Evolutionary conservation across 2,888 invertebrate genomes (phyloP).

Genomic region (Epiblema foenella): DNA sequence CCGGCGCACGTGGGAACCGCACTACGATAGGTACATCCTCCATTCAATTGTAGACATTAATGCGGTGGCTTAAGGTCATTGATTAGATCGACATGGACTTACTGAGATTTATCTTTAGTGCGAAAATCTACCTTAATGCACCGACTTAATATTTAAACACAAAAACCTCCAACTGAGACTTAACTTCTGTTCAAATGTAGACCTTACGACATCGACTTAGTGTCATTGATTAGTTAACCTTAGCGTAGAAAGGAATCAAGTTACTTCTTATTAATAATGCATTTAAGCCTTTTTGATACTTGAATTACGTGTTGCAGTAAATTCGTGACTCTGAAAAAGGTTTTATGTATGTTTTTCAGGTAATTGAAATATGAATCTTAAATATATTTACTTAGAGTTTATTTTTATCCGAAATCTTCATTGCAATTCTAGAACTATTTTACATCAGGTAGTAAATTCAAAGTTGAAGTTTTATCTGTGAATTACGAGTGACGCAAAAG

Average conservation of each 20-base stretch:
- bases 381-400: not conserved
- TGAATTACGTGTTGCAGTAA: not conserved
- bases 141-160: not conserved
- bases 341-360: not conserved
- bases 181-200: not conserved
- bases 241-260: not conserved
- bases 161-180: not conserved
- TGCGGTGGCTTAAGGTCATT: not conserved
- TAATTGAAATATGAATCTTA: not conserved
- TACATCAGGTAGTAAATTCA: not conserved
- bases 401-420: not conserved
- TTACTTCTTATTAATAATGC: not conserved
- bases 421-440: not conserved
- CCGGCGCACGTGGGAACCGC: conserved; percentile 33
- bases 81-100: not conserved
- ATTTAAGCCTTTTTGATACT: not conserved
- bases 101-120: not conserved
- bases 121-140: not conserved
- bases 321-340: not conserved
- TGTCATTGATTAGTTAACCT: not conserved
- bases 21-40: too few species aligned
- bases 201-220: not conserved
- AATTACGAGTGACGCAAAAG: conserved; percentile 19
- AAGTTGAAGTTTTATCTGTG: not conserved
- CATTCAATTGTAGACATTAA: conserved; percentile 12